These are phyloP conservation scores for Dryas iulia DNA, from an alignment of 1,140 invertebrate genomes.

Conservation along the genomic window DNA sequence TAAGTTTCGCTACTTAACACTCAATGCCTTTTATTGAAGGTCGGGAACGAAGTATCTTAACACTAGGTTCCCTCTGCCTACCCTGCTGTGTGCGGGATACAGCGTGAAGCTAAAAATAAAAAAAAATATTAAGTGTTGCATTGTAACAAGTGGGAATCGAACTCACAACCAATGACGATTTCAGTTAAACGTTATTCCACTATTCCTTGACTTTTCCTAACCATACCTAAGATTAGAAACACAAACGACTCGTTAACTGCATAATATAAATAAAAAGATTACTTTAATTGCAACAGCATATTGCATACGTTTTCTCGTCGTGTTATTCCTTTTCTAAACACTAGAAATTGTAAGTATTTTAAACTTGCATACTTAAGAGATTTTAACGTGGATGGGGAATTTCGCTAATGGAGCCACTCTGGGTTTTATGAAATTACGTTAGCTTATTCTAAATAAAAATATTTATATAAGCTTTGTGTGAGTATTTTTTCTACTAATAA, in stretches of 20 bases:
- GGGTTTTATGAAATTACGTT: neutral
- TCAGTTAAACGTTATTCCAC: too few relatives aligned
- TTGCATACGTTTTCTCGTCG: neutral
- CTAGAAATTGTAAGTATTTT: slow-evolving; percentile 2
- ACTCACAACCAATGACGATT: too few relatives aligned
- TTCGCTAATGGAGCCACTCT: neutral
- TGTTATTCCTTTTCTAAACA: slow-evolving; percentile 2
- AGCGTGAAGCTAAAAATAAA: neutral
- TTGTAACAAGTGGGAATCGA: too few relatives aligned
- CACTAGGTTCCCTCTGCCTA: neutral
- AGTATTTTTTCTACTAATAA: neutral
- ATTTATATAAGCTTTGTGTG: neutral
- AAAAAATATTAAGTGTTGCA: too few relatives aligned
- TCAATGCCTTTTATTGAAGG: too few relatives aligned
- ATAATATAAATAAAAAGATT: neutral
- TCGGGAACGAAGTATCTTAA: too few relatives aligned
- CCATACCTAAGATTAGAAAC: neutral
- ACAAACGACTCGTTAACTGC: neutral
- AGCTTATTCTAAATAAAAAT: neutral
- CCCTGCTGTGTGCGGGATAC: neutral
- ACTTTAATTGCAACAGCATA: neutral
- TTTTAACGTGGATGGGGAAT: neutral
- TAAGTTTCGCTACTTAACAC: too few relatives aligned
- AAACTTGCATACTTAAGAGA: neutral
- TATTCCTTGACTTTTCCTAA: too few relatives aligned